Conservation (phyloP, 2,113 vertebrate species). For the Synchiropus splendidus region DNA sequence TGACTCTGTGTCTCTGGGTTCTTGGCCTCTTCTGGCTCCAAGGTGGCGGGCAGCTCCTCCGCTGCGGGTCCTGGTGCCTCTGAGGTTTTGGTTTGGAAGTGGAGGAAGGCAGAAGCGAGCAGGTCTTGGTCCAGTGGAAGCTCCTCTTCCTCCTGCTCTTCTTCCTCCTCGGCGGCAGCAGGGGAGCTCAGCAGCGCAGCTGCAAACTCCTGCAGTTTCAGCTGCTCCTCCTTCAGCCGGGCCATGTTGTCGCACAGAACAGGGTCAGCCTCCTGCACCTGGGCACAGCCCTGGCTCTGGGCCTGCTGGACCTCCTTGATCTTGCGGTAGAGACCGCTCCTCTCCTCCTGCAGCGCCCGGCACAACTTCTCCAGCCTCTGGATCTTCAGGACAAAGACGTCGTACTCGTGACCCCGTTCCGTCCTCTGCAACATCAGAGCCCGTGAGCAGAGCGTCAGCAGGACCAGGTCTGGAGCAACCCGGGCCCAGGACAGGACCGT, state of each 20-base stretch:
- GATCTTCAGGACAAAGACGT: constrained; percentile 86
- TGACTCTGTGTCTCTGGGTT: constrained; percentile 6
- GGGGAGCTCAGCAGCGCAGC: constrained; percentile 57
- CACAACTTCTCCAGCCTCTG: constrained; percentile 87
- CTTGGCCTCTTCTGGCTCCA: no score
- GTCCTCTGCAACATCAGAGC: constrained; percentile 38
- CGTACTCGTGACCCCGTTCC: constrained; percentile 76
- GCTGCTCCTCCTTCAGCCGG: constrained; percentile 49
- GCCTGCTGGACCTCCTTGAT: constrained; percentile 74
- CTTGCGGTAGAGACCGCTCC: constrained; percentile 80
- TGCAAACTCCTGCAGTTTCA: constrained; percentile 70
- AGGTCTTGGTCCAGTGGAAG: constrained; percentile 35
- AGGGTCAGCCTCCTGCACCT: constrained; percentile 37
- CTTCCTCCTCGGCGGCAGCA: neutral
- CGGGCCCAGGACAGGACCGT: constrained; percentile 4
- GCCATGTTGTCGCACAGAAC: constrained; percentile 52
- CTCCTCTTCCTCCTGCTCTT: constrained; percentile 1
- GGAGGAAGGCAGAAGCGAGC: constrained; percentile 15
- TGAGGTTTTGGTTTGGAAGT: constrained; percentile 15
- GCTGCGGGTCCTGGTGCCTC: constrained; percentile 1
- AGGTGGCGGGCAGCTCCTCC: neutral
- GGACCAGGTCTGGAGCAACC: no score
- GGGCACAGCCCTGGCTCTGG: constrained; percentile 12
- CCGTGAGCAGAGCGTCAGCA: neutral
- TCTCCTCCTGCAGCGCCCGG: constrained; percentile 85